A percentile compares a stretch with the other conserved stretches of the same genome.
Conservation (phyloP, 2,888 invertebrate species). For the Cetonia aurata region DNA sequence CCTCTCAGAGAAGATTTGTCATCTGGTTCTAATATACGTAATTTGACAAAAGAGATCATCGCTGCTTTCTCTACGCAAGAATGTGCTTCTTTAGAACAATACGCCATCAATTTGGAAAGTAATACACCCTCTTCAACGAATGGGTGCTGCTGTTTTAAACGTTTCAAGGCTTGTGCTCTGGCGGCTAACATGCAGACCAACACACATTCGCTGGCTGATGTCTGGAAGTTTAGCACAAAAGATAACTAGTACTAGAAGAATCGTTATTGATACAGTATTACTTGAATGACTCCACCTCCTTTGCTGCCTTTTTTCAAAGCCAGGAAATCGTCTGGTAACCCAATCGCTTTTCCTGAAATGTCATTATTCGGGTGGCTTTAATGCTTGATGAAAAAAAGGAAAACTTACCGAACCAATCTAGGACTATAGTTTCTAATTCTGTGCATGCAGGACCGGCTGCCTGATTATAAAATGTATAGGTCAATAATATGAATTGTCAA, state of each 20-base stretch:
- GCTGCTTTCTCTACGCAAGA: constrained; percentile 95
- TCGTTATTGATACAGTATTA: constrained; percentile 62
- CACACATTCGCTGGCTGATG: constrained; percentile 96
- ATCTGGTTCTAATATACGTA: constrained; percentile 90
- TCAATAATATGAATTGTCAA: background rate
- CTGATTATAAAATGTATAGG: constrained; percentile 67
- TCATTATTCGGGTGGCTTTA: background rate
- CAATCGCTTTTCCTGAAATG: constrained; percentile 85
- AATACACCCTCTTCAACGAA: constrained; percentile 91
- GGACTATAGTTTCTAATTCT: constrained; percentile 93
- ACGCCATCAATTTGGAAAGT: constrained; percentile 93
- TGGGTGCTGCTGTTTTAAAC: constrained; percentile 86
- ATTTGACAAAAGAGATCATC: constrained; percentile 93
- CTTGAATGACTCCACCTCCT: constrained; percentile 96
- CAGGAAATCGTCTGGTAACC: constrained; percentile 89
- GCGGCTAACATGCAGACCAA: constrained; percentile 94
- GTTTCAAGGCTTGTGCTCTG: constrained; percentile 87
- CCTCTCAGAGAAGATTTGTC: constrained; percentile 85
- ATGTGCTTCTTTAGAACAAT: constrained; percentile 91
- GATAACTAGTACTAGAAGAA: background rate
- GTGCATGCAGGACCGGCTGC: constrained; percentile 98
- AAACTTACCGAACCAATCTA: constrained; percentile 84
- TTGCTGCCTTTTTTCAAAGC: constrained; percentile 86
- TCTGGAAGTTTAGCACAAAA: constrained; percentile 69
- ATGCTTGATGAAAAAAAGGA: background rate